A percentile compares a stretch with the other conserved stretches of the same genome.
Evolutionary conservation across 2,888 invertebrate genomes (phyloP).

Genomic region (Dynastes grantii): DNA sequence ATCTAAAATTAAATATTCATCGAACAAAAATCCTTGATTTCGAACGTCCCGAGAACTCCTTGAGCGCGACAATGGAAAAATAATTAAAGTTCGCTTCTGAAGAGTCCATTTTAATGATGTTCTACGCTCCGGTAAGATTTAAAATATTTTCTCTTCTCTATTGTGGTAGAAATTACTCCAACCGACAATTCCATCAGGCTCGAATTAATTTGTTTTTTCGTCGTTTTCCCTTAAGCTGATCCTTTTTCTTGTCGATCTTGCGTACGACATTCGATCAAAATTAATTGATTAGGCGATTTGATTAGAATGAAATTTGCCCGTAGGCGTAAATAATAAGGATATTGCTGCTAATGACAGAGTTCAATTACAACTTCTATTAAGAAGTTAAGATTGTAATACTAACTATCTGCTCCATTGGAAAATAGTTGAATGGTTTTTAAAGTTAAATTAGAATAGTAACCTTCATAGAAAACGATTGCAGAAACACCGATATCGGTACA

Average conservation of each 20-base stretch:
- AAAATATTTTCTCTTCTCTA: constrained; percentile 41
- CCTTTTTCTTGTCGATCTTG: constrained; percentile 7
- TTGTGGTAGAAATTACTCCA: constrained; percentile 44
- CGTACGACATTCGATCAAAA: constrained; percentile 28
- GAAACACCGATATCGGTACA: too few relatives aligned
- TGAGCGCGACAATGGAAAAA: constrained; percentile 29
- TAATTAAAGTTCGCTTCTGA: constrained; percentile 41
- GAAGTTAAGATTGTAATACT: too few relatives aligned
- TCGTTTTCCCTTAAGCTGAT: constrained; percentile 21
- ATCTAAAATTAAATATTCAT: constrained; percentile 40
- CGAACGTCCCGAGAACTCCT: constrained; percentile 23
- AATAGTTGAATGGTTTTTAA: too few relatives aligned
- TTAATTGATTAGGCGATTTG: constrained; percentile 15
- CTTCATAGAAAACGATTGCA: too few relatives aligned
- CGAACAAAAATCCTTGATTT: constrained; percentile 31
- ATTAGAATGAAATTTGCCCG: constrained; percentile 1
- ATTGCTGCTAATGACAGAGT: too few relatives aligned
- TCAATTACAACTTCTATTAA: too few relatives aligned
- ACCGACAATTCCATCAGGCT: constrained; percentile 34
- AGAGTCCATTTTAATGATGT: constrained; percentile 36
- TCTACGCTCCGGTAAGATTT: constrained; percentile 36
- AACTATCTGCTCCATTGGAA: too few relatives aligned
- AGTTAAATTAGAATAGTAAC: too few relatives aligned
- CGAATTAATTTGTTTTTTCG: constrained; percentile 42
- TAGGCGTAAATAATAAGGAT: too few relatives aligned